Percentiles rank a stretch among this genome's conserved stretches.
phyloP scores from a whole-genome alignment of 2,797 vertebrate genomes.

The Hafferia zeledoni region DNA sequence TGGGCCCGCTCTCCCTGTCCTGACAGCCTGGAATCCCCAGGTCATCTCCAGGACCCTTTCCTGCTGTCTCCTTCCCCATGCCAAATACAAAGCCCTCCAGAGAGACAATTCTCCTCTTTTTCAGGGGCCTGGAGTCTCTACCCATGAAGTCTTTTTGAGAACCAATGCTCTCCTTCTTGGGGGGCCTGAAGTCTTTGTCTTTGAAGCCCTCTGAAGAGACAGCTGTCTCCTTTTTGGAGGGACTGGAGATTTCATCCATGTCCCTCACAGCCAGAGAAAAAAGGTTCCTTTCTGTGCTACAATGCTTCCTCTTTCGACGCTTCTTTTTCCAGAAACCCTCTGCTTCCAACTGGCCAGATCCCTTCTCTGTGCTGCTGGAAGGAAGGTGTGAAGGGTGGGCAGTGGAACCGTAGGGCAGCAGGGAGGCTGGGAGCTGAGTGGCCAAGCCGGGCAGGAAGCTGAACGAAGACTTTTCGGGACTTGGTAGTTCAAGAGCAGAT shows the following conservation, averaged over 20 bases:
- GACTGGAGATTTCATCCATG: neutral
- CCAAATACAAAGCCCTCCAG: neutral
- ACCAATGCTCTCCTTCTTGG: neutral
- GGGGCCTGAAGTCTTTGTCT: neutral
- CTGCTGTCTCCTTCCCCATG: neutral
- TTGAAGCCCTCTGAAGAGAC: neutral
- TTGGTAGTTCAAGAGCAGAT: neutral
- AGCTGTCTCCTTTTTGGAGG: conserved; percentile 34
- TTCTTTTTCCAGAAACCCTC: conserved; percentile 36
- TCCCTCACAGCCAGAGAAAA: neutral
- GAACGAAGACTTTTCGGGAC: neutral
- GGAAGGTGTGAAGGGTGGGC: neutral
- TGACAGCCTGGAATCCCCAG: neutral
- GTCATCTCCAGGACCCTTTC: neutral
- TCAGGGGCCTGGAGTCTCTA: neutral
- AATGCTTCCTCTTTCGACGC: neutral
- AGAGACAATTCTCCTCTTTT: conserved; percentile 1
- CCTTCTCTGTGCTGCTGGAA: neutral
- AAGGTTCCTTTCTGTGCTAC: neutral
- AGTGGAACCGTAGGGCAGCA: neutral
- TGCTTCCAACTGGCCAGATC: neutral
- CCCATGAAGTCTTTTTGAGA: neutral
- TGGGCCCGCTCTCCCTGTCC: neutral
- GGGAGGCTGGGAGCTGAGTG: neutral
- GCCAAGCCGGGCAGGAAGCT: neutral